A percentile compares a stretch with the other conserved stretches of the same genome.
Evolutionary conservation across 2,797 vertebrate genomes (phyloP).

Genomic region (Karalla daura): DNA sequence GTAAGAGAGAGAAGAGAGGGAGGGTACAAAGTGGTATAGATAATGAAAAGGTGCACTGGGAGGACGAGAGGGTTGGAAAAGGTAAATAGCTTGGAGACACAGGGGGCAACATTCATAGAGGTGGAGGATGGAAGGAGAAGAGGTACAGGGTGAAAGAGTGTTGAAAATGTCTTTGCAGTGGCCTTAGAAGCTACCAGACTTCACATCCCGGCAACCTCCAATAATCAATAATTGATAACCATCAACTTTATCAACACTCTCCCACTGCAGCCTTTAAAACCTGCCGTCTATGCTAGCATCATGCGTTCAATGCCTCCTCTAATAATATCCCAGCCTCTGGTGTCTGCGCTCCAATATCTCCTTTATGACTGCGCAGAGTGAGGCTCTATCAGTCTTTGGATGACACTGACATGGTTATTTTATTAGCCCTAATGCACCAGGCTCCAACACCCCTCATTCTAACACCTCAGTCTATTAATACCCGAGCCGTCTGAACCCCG

Average conservation of each 20-base stretch:
- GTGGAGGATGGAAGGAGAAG: no score
- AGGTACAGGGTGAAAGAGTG: neutral
- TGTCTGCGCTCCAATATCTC: neutral
- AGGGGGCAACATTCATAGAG: no score
- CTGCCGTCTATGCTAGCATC: neutral
- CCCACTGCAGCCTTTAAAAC: neutral
- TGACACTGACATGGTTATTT: neutral
- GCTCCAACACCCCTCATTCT: neutral
- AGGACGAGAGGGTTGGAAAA: no score
- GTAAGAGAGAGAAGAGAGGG: neutral
- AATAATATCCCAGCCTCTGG: neutral
- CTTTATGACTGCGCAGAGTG: neutral
- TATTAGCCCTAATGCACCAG: neutral
- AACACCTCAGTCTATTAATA: conserved; percentile 48
- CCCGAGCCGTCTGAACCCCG: conserved; percentile 10
- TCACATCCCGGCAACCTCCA: neutral
- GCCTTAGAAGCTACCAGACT: neutral
- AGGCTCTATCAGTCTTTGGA: neutral
- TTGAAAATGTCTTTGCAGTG: neutral
- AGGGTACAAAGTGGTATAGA: neutral
- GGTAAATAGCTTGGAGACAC: no score
- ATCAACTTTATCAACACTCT: neutral
- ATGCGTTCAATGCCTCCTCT: neutral
- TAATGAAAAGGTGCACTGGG: neutral
- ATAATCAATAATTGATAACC: neutral